Evolutionary conservation across 92 coral and sea anemone genomes (phyloP), one percentile per base, ranked within the genome.

Genomic region (Actinostola sp.): DNA sequence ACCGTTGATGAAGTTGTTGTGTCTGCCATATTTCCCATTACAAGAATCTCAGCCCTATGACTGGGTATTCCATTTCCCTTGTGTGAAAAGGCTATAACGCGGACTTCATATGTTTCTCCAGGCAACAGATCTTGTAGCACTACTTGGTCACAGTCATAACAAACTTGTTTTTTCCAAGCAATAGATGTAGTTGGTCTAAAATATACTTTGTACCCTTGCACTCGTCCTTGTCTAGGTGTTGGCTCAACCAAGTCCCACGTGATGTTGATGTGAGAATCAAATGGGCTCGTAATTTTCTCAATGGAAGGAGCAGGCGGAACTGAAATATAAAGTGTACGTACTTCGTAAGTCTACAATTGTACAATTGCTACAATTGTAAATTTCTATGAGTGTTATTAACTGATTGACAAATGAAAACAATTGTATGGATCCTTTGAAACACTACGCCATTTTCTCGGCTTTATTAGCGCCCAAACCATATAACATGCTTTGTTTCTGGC

Each of bases 1-100:
- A 42, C 7, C 28, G 44, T 28, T 10, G 43, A 1, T 16, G 16
- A 41, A 28, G 67, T 24, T 4, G 39, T 28, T 53, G 72, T 44
- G 21, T 15, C 51, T 39, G 28, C 19, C 26, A 21, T 31, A 5
- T 28, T 13, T 46, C 52, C 58, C n/a, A 29, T 49, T 2, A 67
- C 41, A 29, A 30, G 17, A 17, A 28, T 51, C 10, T 61, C 61
- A 48, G 10, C 61, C 31, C 46, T 46, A 13, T 48, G 7, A 49
- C 80, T 74, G 0, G 80, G 80, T 2, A 74, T 62, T 1, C 80
- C 80, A 74, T 50, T 74, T 19, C 71, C 80, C 17, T 74, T 63
- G 25, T 63, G 39, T 14, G 80, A 61, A 36, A 45, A 74, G 0
- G 80, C 71, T 3, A 62, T 0, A 12, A 74, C 80, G 26, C 59